Conservation (phyloP, 2,113 vertebrate species). For the Trachemys scripta region DNA sequence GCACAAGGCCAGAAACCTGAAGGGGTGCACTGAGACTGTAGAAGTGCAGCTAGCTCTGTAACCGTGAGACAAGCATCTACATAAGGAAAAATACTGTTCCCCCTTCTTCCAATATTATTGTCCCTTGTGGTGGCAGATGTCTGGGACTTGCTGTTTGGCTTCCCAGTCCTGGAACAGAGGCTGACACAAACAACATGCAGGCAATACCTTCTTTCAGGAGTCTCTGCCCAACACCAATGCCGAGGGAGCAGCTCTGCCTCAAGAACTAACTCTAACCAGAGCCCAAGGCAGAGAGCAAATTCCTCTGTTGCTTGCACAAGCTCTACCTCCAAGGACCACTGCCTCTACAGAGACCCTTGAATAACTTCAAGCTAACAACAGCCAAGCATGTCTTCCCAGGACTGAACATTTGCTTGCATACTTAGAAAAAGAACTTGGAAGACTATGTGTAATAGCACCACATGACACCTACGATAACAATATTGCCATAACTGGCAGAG, state of each 20-base stretch:
- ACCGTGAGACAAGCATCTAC: neutral
- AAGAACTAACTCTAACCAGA: neutral
- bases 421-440: neutral
- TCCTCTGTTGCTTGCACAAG: neutral
- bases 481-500: neutral
- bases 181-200: neutral
- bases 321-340: neutral
- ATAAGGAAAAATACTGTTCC: neutral
- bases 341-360: neutral
- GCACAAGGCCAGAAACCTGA: neutral
- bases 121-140: neutral
- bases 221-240: neutral
- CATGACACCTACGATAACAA: neutral
- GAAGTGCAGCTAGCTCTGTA: neutral
- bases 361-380: neutral
- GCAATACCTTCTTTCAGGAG: neutral
- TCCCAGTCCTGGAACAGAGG: neutral
- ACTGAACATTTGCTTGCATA: neutral
- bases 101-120: neutral
- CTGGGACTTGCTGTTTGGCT: neutral
- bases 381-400: neutral
- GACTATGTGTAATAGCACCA: fast-evolving
- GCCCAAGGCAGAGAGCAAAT: fast-evolving
- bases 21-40: neutral
- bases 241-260: neutral